Evolutionary conservation across 2,113 vertebrate species (phyloP), one percentile per base, ranked within the genome.

Genomic region (Podilymbus podiceps): DNA sequence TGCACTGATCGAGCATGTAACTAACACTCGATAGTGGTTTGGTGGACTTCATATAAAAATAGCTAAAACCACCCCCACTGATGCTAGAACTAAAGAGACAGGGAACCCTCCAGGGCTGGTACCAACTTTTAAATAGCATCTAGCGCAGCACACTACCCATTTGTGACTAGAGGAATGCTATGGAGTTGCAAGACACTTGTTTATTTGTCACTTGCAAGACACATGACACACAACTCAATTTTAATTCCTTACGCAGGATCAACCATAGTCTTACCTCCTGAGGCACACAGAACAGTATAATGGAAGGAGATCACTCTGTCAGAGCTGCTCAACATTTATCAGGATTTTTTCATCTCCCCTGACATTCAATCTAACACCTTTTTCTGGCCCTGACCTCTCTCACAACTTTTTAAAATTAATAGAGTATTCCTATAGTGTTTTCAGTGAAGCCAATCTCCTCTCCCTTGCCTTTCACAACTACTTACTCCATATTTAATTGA

Each of bases 1-100:
- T 55, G 33, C 33, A 33, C 11, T 52, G 40, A 75, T 25, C 4
- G 3, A 31, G 13, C 15, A 35, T 3, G 20, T 42, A 77, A 68
- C 19, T 63, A 81, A 64, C 6, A 22, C 15, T 46, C 0, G 0
- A 15, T 1, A 66, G 46, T 8, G n/a, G 42, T 47, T 76, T 40
- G 20, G 44, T 44, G 52, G 25, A 38, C 56, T 71, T 71, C 8
- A 22, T 5, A 38, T 4, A 33, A 47, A 84, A 90, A 68, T 31
- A 47, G 4, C 80, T 79, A 35, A 64, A 89, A 4, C 53, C 40
- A 11, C 20, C 1, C 50, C 17, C 31, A 59, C 5, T 38, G 59
- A 47, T 33, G 40, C 19, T 23, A 4, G 19, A 77, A 62, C 28
- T 23, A 69, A 90, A 60, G 81, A 85, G 52, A 56, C 20, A 59